A percentile compares a stretch with the other conserved stretches of the same genome.
Evolutionary conservation across 2,888 invertebrate genomes (phyloP).

Genomic region (Mimumesa dahlbomi): DNA sequence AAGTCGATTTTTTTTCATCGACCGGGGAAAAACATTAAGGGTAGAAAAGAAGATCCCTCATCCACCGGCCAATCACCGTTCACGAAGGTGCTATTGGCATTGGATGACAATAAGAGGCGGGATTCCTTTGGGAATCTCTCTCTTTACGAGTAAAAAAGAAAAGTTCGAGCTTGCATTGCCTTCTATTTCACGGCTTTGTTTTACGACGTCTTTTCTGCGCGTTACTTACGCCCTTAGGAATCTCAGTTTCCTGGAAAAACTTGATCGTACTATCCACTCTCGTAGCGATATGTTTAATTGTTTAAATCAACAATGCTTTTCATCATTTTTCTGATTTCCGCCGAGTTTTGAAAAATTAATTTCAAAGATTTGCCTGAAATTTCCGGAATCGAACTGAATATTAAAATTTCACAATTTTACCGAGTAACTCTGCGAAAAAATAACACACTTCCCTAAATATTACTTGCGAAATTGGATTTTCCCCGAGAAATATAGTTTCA

Average conservation of each 20-base stretch:
- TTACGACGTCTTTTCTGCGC: background rate
- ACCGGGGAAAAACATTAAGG: slow-evolving; percentile 33
- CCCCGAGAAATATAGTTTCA: no score
- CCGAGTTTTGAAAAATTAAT: no score
- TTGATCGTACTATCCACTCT: background rate
- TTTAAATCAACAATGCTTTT: slow-evolving; percentile 1
- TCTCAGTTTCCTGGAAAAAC: background rate
- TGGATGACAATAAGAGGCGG: slow-evolving; percentile 26
- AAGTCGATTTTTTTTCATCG: slow-evolving; percentile 11
- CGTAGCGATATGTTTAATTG: background rate
- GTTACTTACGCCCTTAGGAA: background rate
- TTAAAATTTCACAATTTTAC: no score
- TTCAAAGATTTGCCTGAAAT: no score
- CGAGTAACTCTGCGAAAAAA: no score
- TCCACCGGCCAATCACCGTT: slow-evolving; percentile 31
- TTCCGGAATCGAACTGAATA: no score
- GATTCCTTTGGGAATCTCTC: background rate
- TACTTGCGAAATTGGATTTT: no score
- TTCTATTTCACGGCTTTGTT: background rate
- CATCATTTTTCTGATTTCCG: no score
- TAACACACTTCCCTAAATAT: no score
- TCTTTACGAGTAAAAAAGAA: slow-evolving; percentile 1
- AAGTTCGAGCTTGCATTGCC: background rate
- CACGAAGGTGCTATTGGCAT: slow-evolving; percentile 25
- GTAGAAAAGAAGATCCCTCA: slow-evolving; percentile 36